Base-by-base conservation (phyloP, 2,113 vertebrate species). In the Corynorhinus townsendii region DNA sequence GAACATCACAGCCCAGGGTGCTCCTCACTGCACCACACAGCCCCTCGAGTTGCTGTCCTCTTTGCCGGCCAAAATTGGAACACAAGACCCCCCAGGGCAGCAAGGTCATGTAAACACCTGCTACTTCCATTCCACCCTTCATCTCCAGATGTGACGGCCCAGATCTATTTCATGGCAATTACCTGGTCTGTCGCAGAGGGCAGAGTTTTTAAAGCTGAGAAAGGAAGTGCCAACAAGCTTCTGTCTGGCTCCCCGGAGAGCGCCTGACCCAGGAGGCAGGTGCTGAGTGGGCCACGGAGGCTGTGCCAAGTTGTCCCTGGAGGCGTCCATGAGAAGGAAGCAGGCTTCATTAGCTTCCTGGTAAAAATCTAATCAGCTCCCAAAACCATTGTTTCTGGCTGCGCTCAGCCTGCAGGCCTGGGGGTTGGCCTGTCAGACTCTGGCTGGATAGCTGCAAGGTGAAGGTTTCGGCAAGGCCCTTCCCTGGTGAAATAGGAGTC, bases 121-220 rank as follows among this genome's bases (percentile, higher is more conserved):
- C 76, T 82, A 86, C 43, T 93, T 54, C 30, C 15, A 17, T 72
- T 33, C 62, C 40, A 77, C 33, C 35, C 38, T 94, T 90, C 62
- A 54, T 88, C 72, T 69, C 90, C 49, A 81, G 62, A 90, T 62
- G 52, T 43, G 47, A 86, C 56, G 73, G 69, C 40, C 33, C 35
- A 77, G 59, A 73, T 93, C 62, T 79, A 38, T 62, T 84, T 82
- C 81, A 43, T 49, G 71, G 40, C 26, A 49, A 82, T 88, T 85
- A 59, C 59, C 82, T 68, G 54, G 7, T 86, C 62, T 88, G 16
- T 35, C 26, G 62, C 79, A 85, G 35, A 82, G 35, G 40, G n/a
- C 52, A 86, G 77, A 72, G 15, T 17, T 94, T 93, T 90, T 49
- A 85, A 90, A 88, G 72, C 82, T 43, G 20, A 95, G 62, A 93